Conservation (phyloP, 2,888 invertebrate species). For the Maniola hyperantus region DNA sequence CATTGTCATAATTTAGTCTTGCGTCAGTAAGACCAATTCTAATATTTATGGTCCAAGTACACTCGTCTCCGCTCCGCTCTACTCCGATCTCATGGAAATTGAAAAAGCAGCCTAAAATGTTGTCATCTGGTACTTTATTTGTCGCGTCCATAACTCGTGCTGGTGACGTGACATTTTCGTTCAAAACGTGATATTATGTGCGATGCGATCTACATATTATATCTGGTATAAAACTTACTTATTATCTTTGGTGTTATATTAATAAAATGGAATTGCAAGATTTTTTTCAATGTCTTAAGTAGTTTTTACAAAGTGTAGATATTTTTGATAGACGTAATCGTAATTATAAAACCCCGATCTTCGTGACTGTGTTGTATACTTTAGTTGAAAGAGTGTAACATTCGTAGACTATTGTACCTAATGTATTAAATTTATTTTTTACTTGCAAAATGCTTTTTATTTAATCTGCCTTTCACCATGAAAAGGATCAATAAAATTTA, state of each 20-base stretch:
- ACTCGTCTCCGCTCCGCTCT: too few relatives aligned
- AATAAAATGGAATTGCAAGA: slow-evolving; percentile 13
- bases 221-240: neutral
- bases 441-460: slow-evolving; percentile 43
- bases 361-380: slow-evolving; percentile 28
- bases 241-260: neutral
- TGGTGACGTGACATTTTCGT: neutral
- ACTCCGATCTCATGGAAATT: too few relatives aligned
- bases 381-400: slow-evolving; percentile 38
- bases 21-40: too few relatives aligned
- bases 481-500: too few relatives aligned
- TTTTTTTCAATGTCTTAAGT: slow-evolving; percentile 1
- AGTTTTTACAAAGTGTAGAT: slow-evolving; percentile 27
- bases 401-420: slow-evolving; percentile 33
- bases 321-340: slow-evolving; percentile 31
- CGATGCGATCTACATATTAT: neutral
- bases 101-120: too few relatives aligned
- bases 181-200: neutral
- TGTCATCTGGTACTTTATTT: too few relatives aligned
- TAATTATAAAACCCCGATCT: slow-evolving; percentile 31
- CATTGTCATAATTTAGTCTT: too few relatives aligned
- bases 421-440: slow-evolving; percentile 49
- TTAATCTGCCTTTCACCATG: neutral
- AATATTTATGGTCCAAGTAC: too few relatives aligned
- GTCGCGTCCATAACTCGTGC: too few relatives aligned